These are phyloP conservation scores for Apotomis capreana DNA, from an alignment of 2,888 invertebrate species.

Conservation along the genomic window DNA sequence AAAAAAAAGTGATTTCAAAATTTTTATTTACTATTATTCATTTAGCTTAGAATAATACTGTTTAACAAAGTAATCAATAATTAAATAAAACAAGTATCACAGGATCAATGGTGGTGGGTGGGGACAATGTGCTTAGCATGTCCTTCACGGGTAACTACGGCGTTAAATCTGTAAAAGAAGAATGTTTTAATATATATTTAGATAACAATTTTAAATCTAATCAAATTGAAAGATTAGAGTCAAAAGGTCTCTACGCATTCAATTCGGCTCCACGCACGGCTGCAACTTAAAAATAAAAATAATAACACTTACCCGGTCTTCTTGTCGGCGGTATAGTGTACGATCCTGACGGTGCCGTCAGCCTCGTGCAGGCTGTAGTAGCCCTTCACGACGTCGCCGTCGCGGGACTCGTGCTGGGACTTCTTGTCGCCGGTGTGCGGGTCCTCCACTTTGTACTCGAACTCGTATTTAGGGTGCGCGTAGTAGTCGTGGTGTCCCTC, in stretches of 20 bases:
- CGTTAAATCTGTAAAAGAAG: conserved; percentile 49
- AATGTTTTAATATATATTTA: too few relatives aligned
- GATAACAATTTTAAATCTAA: too few relatives aligned
- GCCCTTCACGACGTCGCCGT: conserved; percentile 83
- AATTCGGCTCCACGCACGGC: too few relatives aligned
- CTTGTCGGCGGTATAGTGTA: conserved; percentile 40
- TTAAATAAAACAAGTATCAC: too few relatives aligned
- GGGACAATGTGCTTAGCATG: conserved; percentile 49
- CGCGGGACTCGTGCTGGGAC: conserved; percentile 74
- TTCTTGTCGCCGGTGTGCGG: conserved; percentile 80
- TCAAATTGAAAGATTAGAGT: too few relatives aligned
- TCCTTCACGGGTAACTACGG: conserved; percentile 48
- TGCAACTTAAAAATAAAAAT: too few relatives aligned
- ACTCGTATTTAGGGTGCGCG: conserved; percentile 56
- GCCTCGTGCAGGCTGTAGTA: conserved; percentile 79
- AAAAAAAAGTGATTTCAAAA: too few relatives aligned
- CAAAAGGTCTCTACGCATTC: too few relatives aligned
- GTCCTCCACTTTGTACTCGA: conserved; percentile 75
- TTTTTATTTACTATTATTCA: too few relatives aligned
- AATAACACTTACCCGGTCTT: conserved; percentile 16
- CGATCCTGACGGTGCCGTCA: conserved; percentile 45
- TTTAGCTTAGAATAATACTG: too few relatives aligned
- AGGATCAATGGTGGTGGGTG: conserved; percentile 44
- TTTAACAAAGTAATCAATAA: too few relatives aligned
- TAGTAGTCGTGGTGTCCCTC: conserved; percentile 52